phyloP scores from a whole-genome alignment of 2,888 invertebrate genomes.

The Xestia sexstrigata region DNA sequence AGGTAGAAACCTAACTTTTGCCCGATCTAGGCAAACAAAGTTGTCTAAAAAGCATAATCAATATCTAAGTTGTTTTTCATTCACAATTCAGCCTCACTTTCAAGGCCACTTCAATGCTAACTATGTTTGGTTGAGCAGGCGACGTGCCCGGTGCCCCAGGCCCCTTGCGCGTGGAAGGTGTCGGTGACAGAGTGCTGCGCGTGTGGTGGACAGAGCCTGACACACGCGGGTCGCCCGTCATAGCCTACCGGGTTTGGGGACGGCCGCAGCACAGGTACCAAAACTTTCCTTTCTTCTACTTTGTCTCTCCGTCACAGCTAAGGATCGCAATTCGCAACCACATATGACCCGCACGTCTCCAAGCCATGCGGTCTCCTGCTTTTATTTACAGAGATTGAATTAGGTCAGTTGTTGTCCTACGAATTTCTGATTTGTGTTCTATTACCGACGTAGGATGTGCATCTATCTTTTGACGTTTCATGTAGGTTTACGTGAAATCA shows the following conservation, averaged over 20 bases:
- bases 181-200: slow-evolving; percentile 94
- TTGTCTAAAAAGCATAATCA: not conserved
- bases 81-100: not conserved
- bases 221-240: slow-evolving; percentile 94
- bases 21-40: not conserved
- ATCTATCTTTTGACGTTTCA: not conserved
- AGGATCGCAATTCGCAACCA: not conserved
- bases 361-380: not conserved
- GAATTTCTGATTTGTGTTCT: not conserved
- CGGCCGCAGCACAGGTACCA: slow-evolving; percentile 82
- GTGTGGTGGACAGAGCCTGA: slow-evolving; percentile 95
- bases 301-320: not conserved
- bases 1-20: not conserved
- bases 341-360: not conserved
- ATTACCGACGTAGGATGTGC: not conserved
- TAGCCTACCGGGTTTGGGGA: slow-evolving; percentile 94
- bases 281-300: not conserved
- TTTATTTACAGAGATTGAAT: not conserved
- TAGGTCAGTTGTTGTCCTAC: not conserved
- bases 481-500: not conserved
- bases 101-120: not conserved
- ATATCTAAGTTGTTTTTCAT: not conserved
- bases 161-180: slow-evolving; percentile 93
- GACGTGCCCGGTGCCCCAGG: slow-evolving; percentile 96
- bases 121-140: slow-evolving; percentile 83